Percentiles rank a stretch among this genome's conserved stretches.
phyloP scores from a whole-genome alignment of 2,113 vertebrate species.

The Bombycilla garrulus region DNA sequence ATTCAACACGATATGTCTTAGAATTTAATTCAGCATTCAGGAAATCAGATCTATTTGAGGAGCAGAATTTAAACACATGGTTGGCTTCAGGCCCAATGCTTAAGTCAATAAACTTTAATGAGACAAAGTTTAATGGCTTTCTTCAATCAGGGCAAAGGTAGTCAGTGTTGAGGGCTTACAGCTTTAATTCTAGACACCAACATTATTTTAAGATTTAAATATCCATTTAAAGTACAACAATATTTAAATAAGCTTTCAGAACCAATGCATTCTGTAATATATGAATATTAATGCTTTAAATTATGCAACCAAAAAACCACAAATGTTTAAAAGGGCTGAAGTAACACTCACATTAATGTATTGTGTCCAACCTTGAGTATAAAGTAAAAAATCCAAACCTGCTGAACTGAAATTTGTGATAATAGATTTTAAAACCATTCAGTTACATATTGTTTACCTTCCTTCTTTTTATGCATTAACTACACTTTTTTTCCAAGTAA shows the following conservation, averaged over 20 bases:
- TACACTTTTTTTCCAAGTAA: not conserved
- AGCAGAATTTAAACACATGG: conserved; percentile 8
- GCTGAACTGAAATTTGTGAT: not conserved
- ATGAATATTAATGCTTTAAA: not conserved
- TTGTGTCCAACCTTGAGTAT: not conserved
- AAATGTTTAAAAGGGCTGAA: not conserved
- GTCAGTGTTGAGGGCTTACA: not conserved
- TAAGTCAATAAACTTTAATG: conserved; percentile 37
- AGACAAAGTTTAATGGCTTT: not conserved
- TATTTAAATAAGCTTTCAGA: not conserved
- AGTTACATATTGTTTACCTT: not conserved
- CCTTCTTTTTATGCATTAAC: not conserved
- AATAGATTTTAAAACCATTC: not conserved
- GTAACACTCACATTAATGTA: not conserved
- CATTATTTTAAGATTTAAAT: conserved; percentile 14
- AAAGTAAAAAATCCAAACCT: not conserved
- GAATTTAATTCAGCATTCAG: not conserved
- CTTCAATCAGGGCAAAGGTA: not conserved
- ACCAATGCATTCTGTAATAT: not conserved
- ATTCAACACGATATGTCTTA: not conserved
- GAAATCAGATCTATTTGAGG: not conserved
- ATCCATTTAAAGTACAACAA: not conserved
- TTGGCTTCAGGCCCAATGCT: not conserved
- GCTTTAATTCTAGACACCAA: not conserved
- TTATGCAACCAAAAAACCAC: not conserved